These are phyloP conservation scores for Anagrus nilaparvatae DNA, from an alignment of 1,140 invertebrate species.

Conservation along the genomic window DNA sequence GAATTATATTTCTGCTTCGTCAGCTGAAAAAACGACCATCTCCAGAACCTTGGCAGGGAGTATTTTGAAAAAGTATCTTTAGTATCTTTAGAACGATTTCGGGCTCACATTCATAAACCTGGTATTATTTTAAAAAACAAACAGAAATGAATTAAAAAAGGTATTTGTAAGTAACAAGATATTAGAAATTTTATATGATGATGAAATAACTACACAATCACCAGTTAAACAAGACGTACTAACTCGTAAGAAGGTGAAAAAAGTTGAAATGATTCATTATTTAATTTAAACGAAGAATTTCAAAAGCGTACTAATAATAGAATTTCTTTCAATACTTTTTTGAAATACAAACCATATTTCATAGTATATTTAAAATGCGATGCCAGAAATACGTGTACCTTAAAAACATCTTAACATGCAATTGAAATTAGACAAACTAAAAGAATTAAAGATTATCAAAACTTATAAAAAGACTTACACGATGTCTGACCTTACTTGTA, in stretches of 20 bases:
- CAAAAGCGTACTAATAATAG: background rate
- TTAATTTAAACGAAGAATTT: background rate
- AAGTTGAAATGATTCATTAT: background rate
- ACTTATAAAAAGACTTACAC: background rate
- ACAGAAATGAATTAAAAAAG: background rate
- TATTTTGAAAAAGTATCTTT: background rate
- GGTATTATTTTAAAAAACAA: background rate
- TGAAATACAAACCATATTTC: background rate
- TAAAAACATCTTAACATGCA: background rate
- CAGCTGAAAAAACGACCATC: background rate
- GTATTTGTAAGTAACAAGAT: background rate
- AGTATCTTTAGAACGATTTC: slow-evolving; percentile 1
- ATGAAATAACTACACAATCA: background rate
- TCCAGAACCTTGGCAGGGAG: background rate
- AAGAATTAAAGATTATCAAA: background rate
- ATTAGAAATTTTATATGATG: background rate
- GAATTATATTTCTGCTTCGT: background rate
- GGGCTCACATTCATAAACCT: background rate
- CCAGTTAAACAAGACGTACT: background rate
- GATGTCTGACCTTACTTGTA: background rate
- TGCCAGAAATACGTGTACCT: background rate
- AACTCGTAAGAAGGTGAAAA: background rate
- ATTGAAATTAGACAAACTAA: background rate
- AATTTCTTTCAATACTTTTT: background rate
- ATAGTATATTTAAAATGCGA: background rate